Evolutionary conservation across 2,888 invertebrate genomes (phyloP).

Genomic region (Steinernema scapterisci): DNA sequence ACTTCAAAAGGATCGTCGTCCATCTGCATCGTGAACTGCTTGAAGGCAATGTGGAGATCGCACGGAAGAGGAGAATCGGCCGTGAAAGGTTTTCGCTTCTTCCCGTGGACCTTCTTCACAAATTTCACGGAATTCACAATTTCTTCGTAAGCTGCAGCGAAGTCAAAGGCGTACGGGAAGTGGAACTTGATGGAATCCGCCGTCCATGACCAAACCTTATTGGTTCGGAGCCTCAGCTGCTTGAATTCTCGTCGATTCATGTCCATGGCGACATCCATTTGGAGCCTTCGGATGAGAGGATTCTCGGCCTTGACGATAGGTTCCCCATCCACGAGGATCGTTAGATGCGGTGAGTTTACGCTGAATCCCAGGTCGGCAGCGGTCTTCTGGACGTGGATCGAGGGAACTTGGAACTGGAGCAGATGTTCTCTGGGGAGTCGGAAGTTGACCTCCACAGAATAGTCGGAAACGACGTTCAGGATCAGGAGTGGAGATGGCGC

Average conservation of each 20-base stretch:
- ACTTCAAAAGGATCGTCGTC: slow-evolving; percentile 95
- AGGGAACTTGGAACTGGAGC: slow-evolving; percentile 50
- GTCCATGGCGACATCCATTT: slow-evolving; percentile 44
- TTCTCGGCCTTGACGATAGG: slow-evolving; percentile 46
- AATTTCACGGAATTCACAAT: slow-evolving; percentile 83
- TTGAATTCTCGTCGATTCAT: slow-evolving; percentile 46
- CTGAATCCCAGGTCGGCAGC: slow-evolving; percentile 32
- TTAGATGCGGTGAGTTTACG: slow-evolving; percentile 48
- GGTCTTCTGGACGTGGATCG: slow-evolving; percentile 40
- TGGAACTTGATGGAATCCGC: slow-evolving; percentile 64
- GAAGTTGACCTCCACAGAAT: slow-evolving; percentile 47
- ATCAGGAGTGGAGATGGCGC: not conserved
- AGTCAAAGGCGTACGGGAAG: slow-evolving; percentile 67
- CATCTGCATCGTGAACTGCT: slow-evolving; percentile 84
- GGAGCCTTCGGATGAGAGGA: slow-evolving; percentile 17
- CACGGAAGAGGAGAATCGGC: slow-evolving; percentile 79
- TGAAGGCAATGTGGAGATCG: slow-evolving; percentile 85
- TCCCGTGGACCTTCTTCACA: slow-evolving; percentile 78
- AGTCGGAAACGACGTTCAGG: slow-evolving; percentile 38
- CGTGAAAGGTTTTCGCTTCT: slow-evolving; percentile 75
- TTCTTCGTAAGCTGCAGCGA: slow-evolving; percentile 51
- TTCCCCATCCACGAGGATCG: slow-evolving; percentile 47
- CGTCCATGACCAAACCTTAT: slow-evolving; percentile 68
- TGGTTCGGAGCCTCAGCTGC: slow-evolving; percentile 54
- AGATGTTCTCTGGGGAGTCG: slow-evolving; percentile 49